These are phyloP conservation scores for Zoanthus sociatus DNA, from an alignment of 92 coral and sea anemone genomes.

Conservation along the genomic window DNA sequence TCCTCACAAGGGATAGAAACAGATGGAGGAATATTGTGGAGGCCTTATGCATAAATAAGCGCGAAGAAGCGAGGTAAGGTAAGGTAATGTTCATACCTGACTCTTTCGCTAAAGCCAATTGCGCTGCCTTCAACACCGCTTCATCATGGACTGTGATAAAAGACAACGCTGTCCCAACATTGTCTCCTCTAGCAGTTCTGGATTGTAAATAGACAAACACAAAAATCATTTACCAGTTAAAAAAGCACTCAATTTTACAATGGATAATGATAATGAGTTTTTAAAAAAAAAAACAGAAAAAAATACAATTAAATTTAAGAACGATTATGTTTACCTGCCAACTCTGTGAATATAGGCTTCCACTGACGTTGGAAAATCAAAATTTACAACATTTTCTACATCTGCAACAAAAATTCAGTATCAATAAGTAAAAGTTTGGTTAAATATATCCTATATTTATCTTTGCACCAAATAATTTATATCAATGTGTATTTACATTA, in stretches of 20 bases:
- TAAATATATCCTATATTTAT: too few relatives aligned
- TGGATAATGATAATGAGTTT: too few relatives aligned
- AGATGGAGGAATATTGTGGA: too few relatives aligned
- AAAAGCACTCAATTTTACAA: background rate
- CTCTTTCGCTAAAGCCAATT: constrained; percentile 79
- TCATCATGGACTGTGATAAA: constrained; percentile 80
- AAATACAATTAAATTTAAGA: too few relatives aligned
- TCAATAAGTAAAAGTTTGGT: background rate
- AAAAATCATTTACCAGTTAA: background rate
- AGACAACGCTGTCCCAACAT: constrained; percentile 90
- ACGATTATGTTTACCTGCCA: constrained; percentile 83
- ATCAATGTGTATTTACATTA: too few relatives aligned
- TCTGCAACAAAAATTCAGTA: constrained; percentile 62
- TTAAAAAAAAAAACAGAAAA: too few relatives aligned
- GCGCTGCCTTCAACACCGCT: constrained; percentile 67
- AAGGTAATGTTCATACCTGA: constrained; percentile 41
- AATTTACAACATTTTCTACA: constrained; percentile 96
- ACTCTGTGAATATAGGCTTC: constrained; percentile 95
- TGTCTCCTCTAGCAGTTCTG: constrained; percentile 98
- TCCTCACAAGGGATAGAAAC: too few relatives aligned
- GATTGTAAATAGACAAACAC: background rate
- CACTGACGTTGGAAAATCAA: constrained; percentile 95
- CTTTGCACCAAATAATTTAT: too few relatives aligned
- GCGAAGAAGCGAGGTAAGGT: too few relatives aligned
- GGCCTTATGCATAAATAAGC: too few relatives aligned